Conservation (phyloP, 2,797 vertebrate species). For the Balearica regulorum region DNA sequence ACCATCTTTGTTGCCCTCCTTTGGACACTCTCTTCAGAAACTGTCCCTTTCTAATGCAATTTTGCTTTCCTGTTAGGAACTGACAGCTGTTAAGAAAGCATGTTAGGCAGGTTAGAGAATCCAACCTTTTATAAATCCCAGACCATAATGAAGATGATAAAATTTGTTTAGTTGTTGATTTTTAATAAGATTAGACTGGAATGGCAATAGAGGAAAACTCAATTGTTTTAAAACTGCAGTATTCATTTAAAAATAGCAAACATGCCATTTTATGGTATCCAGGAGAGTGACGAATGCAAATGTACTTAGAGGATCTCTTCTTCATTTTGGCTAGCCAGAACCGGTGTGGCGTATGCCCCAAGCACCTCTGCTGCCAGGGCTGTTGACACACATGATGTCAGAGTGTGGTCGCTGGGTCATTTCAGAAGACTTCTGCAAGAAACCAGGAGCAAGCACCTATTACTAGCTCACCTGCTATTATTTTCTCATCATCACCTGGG, state of each 20-base stretch:
- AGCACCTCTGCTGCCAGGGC: not conserved
- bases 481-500: not conserved
- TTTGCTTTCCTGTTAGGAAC: not conserved
- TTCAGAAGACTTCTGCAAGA: not conserved
- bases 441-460: not conserved
- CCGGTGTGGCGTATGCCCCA: not conserved
- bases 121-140: not conserved
- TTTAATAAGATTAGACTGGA: not conserved
- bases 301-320: not conserved
- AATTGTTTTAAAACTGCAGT: not conserved
- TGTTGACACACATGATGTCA: fast-evolving
- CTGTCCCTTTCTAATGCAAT: not conserved
- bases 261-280: not conserved
- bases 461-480: not conserved
- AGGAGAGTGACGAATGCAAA: not conserved
- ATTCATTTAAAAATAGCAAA: not conserved
- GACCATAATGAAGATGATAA: not conserved
- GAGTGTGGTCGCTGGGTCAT: fast-evolving
- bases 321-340: not conserved
- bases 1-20: too few species aligned
- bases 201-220: not conserved
- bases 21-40: not conserved
- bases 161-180: not conserved
- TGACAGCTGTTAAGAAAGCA: not conserved
- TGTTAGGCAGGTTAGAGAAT: not conserved